Evolutionary conservation across 2,888 invertebrate species (phyloP), one percentile per base, ranked within the genome.

Genomic region (Lysandra coridon): DNA sequence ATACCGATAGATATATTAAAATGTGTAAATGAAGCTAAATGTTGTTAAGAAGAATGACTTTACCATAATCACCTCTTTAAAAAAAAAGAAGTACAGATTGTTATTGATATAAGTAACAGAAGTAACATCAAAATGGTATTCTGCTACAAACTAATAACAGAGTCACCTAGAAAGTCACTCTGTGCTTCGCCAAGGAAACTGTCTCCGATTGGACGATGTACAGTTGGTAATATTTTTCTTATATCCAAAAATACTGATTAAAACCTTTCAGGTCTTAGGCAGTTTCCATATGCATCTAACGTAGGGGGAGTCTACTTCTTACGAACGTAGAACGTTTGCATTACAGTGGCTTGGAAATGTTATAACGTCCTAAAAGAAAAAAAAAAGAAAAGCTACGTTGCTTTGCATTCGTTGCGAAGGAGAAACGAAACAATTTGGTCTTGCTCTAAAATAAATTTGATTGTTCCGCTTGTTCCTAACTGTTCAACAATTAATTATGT

Each of bases 141-240:
- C 89, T 93, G 93, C 90, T 93, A 92, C 85, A 94, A 93, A 89
- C 86, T 90, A 84, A 88, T 93, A 88, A 93, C 92, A 86, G 91
- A 92, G 73, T 88, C 91, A 14, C 91, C 93, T 80, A 83, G 87
- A 17, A 84, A 89, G 73, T 87, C 88, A 4, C 83, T 83, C n/a
- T 84, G 85, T 30, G 78, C 84, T 40, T 92, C 94, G 74, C 91
- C 93, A 64, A 85, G 87, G 81, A 91, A 89, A 80, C 84, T 81
- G n/a, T 87, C 88, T 0, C 83, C 88, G 5, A 57, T 62, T 30
- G 78, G 74, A 77, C 60, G 79, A 14, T 57, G 49, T 53, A 79
- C 79, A 53, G 57, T 73, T 60, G 30, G 82, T 82, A 57, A 57
- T 17, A 17, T 17, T 57, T 17, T 4, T 57, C 17, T 57, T 4